phyloP scores from a whole-genome alignment of 2,888 invertebrate species.

The Entomobrya proxima region DNA sequence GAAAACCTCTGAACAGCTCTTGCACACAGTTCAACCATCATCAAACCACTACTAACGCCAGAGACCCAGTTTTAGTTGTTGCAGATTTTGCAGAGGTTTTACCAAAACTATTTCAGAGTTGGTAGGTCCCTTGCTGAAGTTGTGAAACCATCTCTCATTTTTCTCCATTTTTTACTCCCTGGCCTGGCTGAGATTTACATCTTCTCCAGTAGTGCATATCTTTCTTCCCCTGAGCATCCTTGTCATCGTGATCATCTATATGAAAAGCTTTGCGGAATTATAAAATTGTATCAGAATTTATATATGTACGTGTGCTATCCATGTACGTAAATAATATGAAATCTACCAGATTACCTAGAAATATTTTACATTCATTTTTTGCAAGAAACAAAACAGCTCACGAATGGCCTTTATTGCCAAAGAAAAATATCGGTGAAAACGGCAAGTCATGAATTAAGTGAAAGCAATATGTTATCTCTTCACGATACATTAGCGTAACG shows the following conservation, averaged over 20 bases:
- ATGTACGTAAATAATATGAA: no score
- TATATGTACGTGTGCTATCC: no score
- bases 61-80: not conserved
- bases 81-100: not conserved
- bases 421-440: no score
- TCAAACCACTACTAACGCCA: not conserved
- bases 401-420: no score
- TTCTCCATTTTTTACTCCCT: not conserved
- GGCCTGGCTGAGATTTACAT: constrained; percentile 47
- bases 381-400: no score
- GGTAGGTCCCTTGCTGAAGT: not conserved
- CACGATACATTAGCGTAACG: no score
- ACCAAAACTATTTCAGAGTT: not conserved
- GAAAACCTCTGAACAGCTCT: not conserved
- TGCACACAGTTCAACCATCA: not conserved
- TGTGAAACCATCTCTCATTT: constrained; percentile 36
- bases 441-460: not conserved
- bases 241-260: constrained; percentile 44
- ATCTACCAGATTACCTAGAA: no score
- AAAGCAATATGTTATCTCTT: not conserved
- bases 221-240: constrained; percentile 45
- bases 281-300: no score
- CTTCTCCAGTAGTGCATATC: constrained; percentile 14
- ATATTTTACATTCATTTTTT: no score
- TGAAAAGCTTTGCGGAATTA: no score